Evolutionary conservation across 2,797 vertebrate species (phyloP).

Genomic region (Austrolebias charrua): DNA sequence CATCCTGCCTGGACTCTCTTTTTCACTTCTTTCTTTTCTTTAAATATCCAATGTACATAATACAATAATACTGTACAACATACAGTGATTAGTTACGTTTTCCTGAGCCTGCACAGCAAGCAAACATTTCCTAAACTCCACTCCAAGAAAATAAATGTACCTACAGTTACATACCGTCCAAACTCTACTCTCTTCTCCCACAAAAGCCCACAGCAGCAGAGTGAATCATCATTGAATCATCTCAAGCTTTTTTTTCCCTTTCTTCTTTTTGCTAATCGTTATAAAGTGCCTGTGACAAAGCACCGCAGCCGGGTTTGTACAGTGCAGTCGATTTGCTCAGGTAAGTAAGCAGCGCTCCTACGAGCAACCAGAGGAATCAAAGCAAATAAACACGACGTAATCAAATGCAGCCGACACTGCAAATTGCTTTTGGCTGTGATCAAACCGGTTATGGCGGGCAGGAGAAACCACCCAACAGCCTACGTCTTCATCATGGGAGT

Average conservation of each 20-base stretch:
- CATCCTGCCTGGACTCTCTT: no score
- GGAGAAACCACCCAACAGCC: constrained; percentile 36
- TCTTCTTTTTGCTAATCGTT: constrained; percentile 22
- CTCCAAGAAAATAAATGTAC: neutral
- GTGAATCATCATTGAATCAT: constrained; percentile 42
- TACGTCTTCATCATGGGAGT: constrained; percentile 53
- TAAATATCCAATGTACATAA: no score
- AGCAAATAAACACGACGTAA: constrained; percentile 65
- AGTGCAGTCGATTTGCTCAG: constrained; percentile 46
- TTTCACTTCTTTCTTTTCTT: no score
- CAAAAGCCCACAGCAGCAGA: constrained; percentile 12
- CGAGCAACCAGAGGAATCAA: constrained; percentile 52
- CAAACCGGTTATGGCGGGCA: constrained; percentile 58
- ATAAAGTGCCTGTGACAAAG: constrained; percentile 42
- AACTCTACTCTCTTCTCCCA: constrained; percentile 4
- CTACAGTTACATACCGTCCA: neutral
- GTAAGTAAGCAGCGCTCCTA: constrained; percentile 61
- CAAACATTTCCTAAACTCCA: neutral
- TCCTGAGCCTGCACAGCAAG: neutral
- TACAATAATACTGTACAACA: no score
- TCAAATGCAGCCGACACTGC: constrained; percentile 52
- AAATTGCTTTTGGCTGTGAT: constrained; percentile 69
- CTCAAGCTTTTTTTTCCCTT: neutral
- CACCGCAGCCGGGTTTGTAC: constrained; percentile 33
- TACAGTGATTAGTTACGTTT: neutral